Evolutionary conservation across 2,113 vertebrate genomes (phyloP).

Genomic region (Spheniscus mendiculus): DNA sequence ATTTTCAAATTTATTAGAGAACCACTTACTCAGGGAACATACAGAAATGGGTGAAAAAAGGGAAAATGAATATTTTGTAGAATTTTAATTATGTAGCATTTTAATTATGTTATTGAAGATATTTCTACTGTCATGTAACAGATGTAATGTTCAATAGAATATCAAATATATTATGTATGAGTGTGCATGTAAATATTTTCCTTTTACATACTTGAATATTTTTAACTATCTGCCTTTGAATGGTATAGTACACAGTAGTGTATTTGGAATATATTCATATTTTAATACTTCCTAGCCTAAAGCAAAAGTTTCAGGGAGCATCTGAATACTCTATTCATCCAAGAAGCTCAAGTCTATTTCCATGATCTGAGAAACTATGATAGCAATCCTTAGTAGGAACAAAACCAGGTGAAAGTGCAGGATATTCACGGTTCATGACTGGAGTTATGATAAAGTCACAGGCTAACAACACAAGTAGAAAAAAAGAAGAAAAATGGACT

Average conservation of each 20-base stretch:
- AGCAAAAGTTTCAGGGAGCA: not conserved
- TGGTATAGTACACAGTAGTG: not conserved
- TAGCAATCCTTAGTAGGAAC: not conserved
- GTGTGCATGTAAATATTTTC: not conserved
- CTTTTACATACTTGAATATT: not conserved
- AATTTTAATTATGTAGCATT: not conserved
- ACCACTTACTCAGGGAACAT: not conserved
- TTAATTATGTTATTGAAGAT: not conserved
- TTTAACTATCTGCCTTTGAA: not conserved
- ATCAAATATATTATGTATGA: not conserved
- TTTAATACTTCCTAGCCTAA: not conserved
- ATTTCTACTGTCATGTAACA: not conserved
- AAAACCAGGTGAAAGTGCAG: not conserved
- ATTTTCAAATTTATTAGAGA: not conserved
- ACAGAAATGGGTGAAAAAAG: not conserved
- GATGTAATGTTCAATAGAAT: not conserved
- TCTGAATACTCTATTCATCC: not conserved
- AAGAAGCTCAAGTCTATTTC: not conserved
- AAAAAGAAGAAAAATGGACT: not conserved
- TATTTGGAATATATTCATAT: not conserved
- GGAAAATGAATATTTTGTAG: not conserved
- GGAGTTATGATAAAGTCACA: not conserved
- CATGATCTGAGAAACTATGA: not conserved
- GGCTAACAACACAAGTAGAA: not conserved
- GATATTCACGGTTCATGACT: not conserved